Base-by-base conservation (phyloP, 2,888 invertebrate genomes). In the Aspidiotus destructor region DNA sequence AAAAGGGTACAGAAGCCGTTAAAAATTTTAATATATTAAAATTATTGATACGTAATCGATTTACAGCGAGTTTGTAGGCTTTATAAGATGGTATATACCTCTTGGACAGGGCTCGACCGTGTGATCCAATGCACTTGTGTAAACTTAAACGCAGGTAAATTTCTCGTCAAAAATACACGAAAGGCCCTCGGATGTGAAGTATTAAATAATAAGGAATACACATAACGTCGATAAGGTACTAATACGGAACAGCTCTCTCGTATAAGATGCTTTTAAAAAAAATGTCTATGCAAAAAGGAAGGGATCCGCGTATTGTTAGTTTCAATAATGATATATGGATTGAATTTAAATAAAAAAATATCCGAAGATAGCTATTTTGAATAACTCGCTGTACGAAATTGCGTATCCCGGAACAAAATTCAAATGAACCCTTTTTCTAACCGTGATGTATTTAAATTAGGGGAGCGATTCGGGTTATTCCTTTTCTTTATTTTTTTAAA, bases 11-110 rank as follows among this genome's bases (percentile, higher is more conserved):
- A 42, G 55, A 67, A 67, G 58, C 67, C 67, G 67, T 67, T 67
- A 67, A 67, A 67, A 67, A 67, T 67, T 67, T 67, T 67, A 67
- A 67, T 67, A 61, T 61, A 67, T 67, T 67, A 67, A 67, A 67
- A 67, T 67, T 67, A 67, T 67, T 60, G 67, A 67, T 67, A 58
- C 67, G 58, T 60, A 58, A 67, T 67, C 67, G 57, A 67, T 67
- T 67, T 52, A 63, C 6, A 48, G 48, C 28, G 28, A 28, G 28
- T 28, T 28, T 28, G 28, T 28, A 28, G 48, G 48, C n/a, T 48
- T 11, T 48, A 48, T n/a, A n/a, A n/a, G 48, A 13, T 58, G 16
- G 40, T 58, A 15, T 40, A 13, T 13, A 17, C 28, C 28, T 28
- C 16, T 28, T 58, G 13, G 58, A 40, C 16, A 16, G 55, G 13